Percentiles rank a stretch among this genome's conserved stretches.
Evolutionary conservation across 2,113 vertebrate genomes (phyloP).

Genomic region (Lichenostomus cassidix): DNA sequence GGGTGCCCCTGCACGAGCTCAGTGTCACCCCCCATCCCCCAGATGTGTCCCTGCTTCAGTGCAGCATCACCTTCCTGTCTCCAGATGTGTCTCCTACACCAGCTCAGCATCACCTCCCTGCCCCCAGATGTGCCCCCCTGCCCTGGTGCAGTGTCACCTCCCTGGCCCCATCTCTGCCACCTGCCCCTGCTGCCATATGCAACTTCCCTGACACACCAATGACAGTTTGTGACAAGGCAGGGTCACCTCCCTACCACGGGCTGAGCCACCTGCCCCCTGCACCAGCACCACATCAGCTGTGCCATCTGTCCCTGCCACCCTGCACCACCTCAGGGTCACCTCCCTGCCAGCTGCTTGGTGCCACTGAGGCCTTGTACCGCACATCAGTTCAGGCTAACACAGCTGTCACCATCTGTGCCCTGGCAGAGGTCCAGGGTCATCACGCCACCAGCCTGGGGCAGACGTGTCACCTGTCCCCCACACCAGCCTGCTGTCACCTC

Average conservation of each 20-base stretch:
- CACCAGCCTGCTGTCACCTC: not conserved
- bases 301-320: not conserved
- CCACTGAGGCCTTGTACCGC: not conserved
- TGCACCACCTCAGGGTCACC: not conserved
- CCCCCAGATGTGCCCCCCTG: not conserved
- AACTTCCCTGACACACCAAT: rapidly evolving
- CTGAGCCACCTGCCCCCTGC: not conserved
- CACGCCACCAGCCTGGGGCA: not conserved
- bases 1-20: rapidly evolving
- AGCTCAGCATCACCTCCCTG: not conserved
- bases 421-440: not conserved
- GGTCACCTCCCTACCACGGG: not conserved
- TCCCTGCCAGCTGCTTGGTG: not conserved
- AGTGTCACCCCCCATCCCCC: not conserved
- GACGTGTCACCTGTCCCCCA: not conserved
- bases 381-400: not conserved
- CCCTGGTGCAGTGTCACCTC: not conserved
- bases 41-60: not conserved
- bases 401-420: not conserved
- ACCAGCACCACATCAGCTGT: not conserved
- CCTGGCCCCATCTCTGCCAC: not conserved
- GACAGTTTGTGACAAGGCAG: not conserved
- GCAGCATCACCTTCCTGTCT: not conserved
- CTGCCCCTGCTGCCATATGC: not conserved
- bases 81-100: not conserved